Base-by-base conservation (phyloP, 2,797 vertebrate species). In the Chiloscyllium punctatum region DNA sequence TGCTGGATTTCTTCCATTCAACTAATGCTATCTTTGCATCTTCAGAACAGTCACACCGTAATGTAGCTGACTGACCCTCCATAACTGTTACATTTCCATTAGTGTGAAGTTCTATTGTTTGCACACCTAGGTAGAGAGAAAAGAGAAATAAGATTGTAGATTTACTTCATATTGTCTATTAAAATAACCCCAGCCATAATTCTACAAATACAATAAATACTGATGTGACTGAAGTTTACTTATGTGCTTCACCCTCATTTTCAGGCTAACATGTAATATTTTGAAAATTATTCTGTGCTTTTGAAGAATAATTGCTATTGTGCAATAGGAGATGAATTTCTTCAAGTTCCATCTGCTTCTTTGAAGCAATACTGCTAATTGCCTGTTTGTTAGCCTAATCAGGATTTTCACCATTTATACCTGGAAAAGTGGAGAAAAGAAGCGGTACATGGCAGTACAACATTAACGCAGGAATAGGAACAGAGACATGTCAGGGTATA, bases 121-220 rank as follows among this genome's bases (percentile, higher is more conserved):
- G 69, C 48, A 95, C 11, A 23, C 94, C 94, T 95, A 72, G 27
- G 6, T 23, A 9, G n/a, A 37, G 11, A 74, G 74, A 27, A 48
- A 72, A 51, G 94, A 21, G 27, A 74, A 94, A 74, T 33, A 77
- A 94, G 16, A 74, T 72, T 92, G 37, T 37, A 23, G 33, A 95
- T 95, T 77, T 15, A 51, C 37, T 21, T 18, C 53, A 8, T 30
- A 62, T 21, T 72, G 8, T 94, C 72, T 48, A 77, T 33, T 0
- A 95, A 53, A 95, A 95, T 91, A 95, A 51, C 11, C 30, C 30
- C 94, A 77, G 48, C 53, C 9, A 77, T 30, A 91, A 66, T 91
- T 21, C 7, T 37, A 94, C 88, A 94, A 69, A 71, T 69, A n/a
- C 42, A 95, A 8, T n/a, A n/a, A 16, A 9, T 72, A 4, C 91